These are phyloP conservation scores for Pristionchus entomophagus DNA, from an alignment of 2,888 invertebrate genomes.

Conservation along the genomic window DNA sequence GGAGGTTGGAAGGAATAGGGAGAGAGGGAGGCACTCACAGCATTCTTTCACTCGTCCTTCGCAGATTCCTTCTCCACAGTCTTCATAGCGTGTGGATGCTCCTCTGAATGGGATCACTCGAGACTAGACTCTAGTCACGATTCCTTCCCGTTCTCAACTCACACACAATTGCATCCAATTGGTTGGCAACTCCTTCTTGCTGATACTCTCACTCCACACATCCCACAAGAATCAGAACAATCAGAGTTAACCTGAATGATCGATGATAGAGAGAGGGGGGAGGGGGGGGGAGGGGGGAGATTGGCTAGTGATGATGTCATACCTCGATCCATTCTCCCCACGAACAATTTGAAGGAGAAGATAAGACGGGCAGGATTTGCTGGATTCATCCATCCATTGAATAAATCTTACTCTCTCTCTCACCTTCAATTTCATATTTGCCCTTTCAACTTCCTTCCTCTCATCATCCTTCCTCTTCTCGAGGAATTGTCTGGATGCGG, in stretches of 20 bases:
- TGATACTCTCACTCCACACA: constrained; percentile 25
- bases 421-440: not conserved
- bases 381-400: not conserved
- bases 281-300: too few relatives aligned
- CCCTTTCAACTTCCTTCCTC: not conserved
- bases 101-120: not conserved
- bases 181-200: constrained; percentile 17
- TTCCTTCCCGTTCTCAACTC: not conserved
- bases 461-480: not conserved
- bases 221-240: constrained; percentile 19
- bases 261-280: not conserved
- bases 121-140: too few relatives aligned
- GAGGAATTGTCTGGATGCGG: not conserved
- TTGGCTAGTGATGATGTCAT: not conserved
- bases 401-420: not conserved
- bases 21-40: not conserved
- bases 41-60: not conserved
- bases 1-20: not conserved
- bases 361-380: not conserved
- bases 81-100: constrained; percentile 13
- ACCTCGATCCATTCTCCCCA: constrained; percentile 24
- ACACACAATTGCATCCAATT: constrained; percentile 13
- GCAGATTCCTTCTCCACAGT: constrained; percentile 36
- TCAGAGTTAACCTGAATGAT: not conserved
- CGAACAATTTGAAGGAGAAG: not conserved